Percentiles rank a stretch among this genome's conserved stretches.
These are phyloP conservation scores for Periophthalmus modestus DNA, from an alignment of 2,113 vertebrate genomes.

Conservation along the genomic window DNA sequence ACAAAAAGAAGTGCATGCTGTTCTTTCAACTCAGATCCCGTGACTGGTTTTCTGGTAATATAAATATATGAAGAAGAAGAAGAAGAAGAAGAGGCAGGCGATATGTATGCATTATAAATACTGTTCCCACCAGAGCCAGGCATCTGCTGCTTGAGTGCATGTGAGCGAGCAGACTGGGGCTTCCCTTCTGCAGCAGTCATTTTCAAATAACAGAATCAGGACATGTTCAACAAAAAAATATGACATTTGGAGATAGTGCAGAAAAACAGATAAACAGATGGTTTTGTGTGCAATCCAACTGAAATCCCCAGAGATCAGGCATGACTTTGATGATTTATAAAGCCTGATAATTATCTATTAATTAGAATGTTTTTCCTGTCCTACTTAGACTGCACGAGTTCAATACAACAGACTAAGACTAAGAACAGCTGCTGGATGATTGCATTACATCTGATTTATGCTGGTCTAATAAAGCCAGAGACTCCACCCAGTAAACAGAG, in stretches of 20 bases:
- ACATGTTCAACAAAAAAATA: constrained; percentile 12
- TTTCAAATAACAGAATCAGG: constrained; percentile 22
- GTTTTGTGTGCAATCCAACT: constrained; percentile 8
- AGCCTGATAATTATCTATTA: constrained; percentile 58
- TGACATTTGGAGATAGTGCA: constrained; percentile 3
- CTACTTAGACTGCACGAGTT: constrained; percentile 13
- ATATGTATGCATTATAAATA: constrained; percentile 57
- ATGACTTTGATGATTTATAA: constrained; percentile 62
- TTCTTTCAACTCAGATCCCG: constrained; percentile 9
- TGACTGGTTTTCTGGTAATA: constrained; percentile 23
- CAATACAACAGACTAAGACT: constrained; percentile 11
- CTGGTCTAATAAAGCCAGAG: constrained; percentile 23
- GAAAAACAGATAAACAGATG: constrained; percentile 12
- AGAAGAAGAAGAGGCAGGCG: constrained; percentile 42
- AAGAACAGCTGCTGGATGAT: constrained; percentile 32
- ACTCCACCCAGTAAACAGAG: neutral
- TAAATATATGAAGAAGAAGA: constrained; percentile 50
- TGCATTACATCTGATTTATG: constrained; percentile 22
- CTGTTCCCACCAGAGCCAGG: constrained; percentile 24
- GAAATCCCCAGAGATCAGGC: constrained; percentile 26
- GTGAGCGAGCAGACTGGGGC: constrained; percentile 15
- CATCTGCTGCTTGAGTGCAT: constrained; percentile 35
- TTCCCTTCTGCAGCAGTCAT: constrained; percentile 36
- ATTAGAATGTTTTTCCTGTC: constrained; percentile 50
- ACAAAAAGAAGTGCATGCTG: neutral